Percentiles rank a stretch among this genome's conserved stretches.
Evolutionary conservation across 2,113 vertebrate genomes (phyloP).

Genomic region (Trematocara macrostoma): DNA sequence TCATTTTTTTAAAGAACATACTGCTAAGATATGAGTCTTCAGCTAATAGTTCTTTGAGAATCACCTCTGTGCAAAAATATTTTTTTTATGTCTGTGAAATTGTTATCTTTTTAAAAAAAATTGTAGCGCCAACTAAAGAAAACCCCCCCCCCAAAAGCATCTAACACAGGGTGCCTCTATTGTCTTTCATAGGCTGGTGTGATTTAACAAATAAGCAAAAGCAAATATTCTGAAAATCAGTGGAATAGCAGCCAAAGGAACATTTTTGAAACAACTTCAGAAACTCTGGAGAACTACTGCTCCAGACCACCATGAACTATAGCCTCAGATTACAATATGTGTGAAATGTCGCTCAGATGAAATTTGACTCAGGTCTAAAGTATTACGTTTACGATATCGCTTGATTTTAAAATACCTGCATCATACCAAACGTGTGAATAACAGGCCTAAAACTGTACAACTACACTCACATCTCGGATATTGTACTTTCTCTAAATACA

Average conservation of each 20-base stretch:
- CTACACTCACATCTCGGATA: background rate
- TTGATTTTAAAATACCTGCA: background rate
- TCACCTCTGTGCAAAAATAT: background rate
- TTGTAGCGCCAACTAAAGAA: background rate
- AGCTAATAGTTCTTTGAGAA: background rate
- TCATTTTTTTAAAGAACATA: background rate
- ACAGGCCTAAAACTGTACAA: background rate
- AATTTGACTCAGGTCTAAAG: background rate
- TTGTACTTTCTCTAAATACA: background rate
- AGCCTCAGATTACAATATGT: background rate
- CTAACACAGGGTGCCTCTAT: background rate
- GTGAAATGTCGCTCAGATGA: background rate
- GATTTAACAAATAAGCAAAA: background rate
- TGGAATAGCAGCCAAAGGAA: background rate
- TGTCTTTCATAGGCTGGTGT: background rate
- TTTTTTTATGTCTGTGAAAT: background rate
- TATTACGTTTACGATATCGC: background rate
- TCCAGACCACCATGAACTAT: background rate
- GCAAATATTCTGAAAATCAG: background rate
- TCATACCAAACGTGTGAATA: background rate
- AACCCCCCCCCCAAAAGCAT: background rate
- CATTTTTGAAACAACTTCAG: background rate
- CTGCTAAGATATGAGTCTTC: background rate
- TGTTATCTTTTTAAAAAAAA: rapidly evolving
- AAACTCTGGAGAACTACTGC: background rate